These are phyloP conservation scores for Imbricaverruca yamaguchii DNA, from an alignment of 2,888 invertebrate species.

Conservation along the genomic window DNA sequence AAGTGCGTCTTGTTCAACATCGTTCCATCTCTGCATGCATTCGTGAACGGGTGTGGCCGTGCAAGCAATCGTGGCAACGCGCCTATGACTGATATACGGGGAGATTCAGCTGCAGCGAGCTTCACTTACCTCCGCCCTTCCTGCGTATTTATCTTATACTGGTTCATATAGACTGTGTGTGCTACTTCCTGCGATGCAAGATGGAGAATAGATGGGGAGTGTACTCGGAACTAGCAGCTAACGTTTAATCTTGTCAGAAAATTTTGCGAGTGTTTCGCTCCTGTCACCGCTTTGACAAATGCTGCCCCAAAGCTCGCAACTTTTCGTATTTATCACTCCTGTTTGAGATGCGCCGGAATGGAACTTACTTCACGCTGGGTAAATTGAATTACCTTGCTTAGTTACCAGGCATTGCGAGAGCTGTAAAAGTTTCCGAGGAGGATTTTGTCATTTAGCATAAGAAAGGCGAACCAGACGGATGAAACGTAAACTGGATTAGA, in stretches of 20 bases:
- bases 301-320: neutral
- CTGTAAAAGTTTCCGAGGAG: neutral
- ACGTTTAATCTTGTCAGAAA: neutral
- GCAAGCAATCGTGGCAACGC: too few relatives aligned
- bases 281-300: neutral
- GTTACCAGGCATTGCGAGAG: neutral
- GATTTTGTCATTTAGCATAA: conserved; percentile 12
- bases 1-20: neutral
- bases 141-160: too few relatives aligned
- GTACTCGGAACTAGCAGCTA: too few relatives aligned
- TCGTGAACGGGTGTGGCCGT: too few relatives aligned
- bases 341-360: conserved; percentile 1
- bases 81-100: too few relatives aligned
- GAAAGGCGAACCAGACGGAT: conserved; percentile 12
- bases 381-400: conserved; percentile 16
- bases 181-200: too few relatives aligned
- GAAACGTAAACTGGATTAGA: neutral
- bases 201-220: too few relatives aligned
- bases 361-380: conserved; percentile 8
- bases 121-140: too few relatives aligned
- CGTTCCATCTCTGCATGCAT: too few relatives aligned
- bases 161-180: too few relatives aligned
- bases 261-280: neutral
- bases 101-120: too few relatives aligned
- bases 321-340: neutral